Percentiles rank a stretch among this genome's conserved stretches.
Evolutionary conservation across 1,140 invertebrate species (phyloP).

Genomic region (Zaprionus tsacasi): DNA sequence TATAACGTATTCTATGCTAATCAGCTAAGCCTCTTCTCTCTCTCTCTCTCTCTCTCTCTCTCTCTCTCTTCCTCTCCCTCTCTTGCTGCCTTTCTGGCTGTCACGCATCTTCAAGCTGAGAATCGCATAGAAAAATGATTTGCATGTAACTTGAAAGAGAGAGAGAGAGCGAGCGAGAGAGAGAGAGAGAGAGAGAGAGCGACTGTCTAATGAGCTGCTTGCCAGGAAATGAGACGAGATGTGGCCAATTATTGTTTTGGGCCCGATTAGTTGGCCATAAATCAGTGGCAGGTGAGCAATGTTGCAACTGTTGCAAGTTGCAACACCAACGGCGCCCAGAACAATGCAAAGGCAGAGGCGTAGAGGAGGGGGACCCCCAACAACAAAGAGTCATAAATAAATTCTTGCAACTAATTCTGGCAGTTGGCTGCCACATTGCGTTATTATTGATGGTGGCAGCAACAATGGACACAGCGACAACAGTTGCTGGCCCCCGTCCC

Average conservation of each 20-base stretch:
- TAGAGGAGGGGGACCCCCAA: background rate
- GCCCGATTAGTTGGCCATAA: slow-evolving; percentile 48
- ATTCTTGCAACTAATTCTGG: slow-evolving; percentile 78
- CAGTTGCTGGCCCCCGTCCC: background rate
- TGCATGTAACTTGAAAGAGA: background rate
- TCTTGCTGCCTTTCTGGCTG: background rate
- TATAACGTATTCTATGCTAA: slow-evolving; percentile 74
- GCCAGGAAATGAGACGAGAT: slow-evolving; percentile 28
- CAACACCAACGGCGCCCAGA: slow-evolving; percentile 34
- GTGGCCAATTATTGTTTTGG: slow-evolving; percentile 39
- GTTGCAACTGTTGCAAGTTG: background rate
- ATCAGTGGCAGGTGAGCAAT: slow-evolving; percentile 42
- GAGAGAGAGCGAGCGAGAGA: background rate
- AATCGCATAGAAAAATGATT: slow-evolving; percentile 3
- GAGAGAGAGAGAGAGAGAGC: background rate
- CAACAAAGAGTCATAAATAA: slow-evolving; percentile 80
- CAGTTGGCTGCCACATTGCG: slow-evolving; percentile 74
- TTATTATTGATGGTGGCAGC: slow-evolving; percentile 73
- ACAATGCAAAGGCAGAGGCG: slow-evolving; percentile 16
- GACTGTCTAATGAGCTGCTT: slow-evolving; percentile 7
- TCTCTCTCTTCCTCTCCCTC: background rate
- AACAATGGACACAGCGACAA: slow-evolving; percentile 48
- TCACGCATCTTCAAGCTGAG: slow-evolving; percentile 48
- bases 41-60: background rate
- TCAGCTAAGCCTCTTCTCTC: slow-evolving; percentile 34